phyloP scores from a whole-genome alignment of 2,797 vertebrate species.

The Pelobates cultripes region DNA sequence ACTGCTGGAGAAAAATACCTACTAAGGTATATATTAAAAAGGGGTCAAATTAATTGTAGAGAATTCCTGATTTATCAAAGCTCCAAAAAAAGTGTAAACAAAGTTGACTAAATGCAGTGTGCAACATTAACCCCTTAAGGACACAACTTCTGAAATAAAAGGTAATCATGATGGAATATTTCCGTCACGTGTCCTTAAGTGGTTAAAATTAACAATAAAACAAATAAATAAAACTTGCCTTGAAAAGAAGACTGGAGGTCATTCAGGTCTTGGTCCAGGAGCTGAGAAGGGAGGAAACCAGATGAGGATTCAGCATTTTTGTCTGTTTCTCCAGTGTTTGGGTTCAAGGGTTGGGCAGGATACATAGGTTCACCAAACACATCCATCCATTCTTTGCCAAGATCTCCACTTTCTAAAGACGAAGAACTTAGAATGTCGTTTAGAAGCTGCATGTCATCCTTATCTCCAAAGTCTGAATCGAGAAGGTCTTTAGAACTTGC shows the following conservation, averaged over 20 bases:
- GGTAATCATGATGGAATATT: too few species aligned
- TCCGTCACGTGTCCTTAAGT: too few species aligned
- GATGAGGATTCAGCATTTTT: constrained; percentile 60
- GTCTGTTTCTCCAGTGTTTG: constrained; percentile 62
- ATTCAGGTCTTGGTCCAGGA: constrained; percentile 90
- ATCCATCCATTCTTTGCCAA: constrained; percentile 86
- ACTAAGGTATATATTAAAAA: too few species aligned
- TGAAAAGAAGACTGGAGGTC: constrained; percentile 77
- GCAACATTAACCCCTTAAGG: too few species aligned
- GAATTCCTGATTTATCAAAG: too few species aligned
- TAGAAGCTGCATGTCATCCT: constrained; percentile 82
- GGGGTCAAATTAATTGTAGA: too few species aligned
- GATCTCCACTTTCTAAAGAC: constrained; percentile 82
- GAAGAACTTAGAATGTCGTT: constrained; percentile 85
- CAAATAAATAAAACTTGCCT: constrained; percentile 69
- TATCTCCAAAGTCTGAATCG: constrained; percentile 74
- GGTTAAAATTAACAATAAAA: too few species aligned
- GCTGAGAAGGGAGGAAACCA: constrained; percentile 90
- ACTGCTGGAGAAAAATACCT: too few species aligned
- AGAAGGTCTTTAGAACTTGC: constrained; percentile 69
- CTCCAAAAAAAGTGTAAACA: not conserved
- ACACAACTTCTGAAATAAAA: too few species aligned
- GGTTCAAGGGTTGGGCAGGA: constrained; percentile 50
- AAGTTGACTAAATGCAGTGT: too few species aligned
- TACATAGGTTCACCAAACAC: constrained; percentile 81